Conservation (phyloP, 2,113 vertebrate genomes). For the Emydocephalus ijimae region DNA sequence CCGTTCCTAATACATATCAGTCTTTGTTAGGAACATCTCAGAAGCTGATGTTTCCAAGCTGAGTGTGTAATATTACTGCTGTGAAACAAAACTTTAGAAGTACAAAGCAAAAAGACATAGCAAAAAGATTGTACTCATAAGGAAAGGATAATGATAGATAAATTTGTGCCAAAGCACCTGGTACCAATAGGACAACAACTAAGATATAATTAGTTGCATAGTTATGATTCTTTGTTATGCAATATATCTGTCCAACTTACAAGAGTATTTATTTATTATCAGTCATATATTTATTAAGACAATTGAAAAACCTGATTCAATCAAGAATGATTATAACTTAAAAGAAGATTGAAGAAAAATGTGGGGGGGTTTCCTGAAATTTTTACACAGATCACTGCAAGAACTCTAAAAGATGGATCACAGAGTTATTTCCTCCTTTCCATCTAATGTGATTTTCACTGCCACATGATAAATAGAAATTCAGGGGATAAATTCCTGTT, state of each 20-base stretch:
- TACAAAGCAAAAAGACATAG: neutral
- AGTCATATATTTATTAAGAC: neutral
- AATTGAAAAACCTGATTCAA: neutral
- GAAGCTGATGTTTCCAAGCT: neutral
- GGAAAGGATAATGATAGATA: neutral
- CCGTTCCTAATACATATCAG: slow-evolving; percentile 23
- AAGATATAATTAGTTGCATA: neutral
- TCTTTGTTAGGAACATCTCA: slow-evolving; percentile 26
- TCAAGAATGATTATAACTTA: neutral
- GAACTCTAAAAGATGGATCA: neutral
- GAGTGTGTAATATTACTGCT: slow-evolving; percentile 6
- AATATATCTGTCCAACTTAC: neutral
- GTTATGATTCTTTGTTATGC: slow-evolving; percentile 1
- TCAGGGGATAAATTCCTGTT: neutral
- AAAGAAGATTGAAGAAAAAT: neutral
- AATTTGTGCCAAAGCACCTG: neutral
- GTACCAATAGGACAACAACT: neutral
- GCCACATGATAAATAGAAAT: neutral
- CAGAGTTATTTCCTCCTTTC: neutral
- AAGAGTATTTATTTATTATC: neutral
- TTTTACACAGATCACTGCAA: neutral
- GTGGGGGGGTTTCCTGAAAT: neutral
- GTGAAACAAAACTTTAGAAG: neutral
- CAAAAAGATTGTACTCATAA: neutral
- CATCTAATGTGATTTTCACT: neutral